Base-by-base conservation (phyloP, 2,797 vertebrate genomes). In the Chaenodraco wilsoni region DNA sequence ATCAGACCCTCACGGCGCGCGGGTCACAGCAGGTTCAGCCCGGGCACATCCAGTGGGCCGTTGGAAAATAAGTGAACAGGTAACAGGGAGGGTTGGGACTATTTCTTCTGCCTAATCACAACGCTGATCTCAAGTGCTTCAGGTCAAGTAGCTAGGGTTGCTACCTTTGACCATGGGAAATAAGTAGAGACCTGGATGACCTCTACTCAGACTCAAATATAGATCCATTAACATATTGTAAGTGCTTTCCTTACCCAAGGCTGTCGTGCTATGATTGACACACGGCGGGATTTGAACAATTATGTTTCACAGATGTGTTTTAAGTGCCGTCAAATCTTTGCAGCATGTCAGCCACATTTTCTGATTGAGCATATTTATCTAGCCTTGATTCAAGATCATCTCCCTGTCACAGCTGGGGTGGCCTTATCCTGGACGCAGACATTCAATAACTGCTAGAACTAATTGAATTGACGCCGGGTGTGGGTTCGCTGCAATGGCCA, bases 31-130 rank as follows among this genome's bases (percentile, higher is more conserved):
- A 65, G 45, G n/a, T 9, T 16, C 3, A 62, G 50, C 11, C 50
- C 52, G 54, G 50, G 58, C 31, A 51, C 17, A 80, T 74, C 65
- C 69, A 82, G 67, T 27, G 23, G 23, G 23, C 23, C 3, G 23
- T 27, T 27, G 54, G 48, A 57, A 33, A 40, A 66, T 16, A 50
- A 63, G 2, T 37, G 45, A 58, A 31, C 7, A 14, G 11, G 50
- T 1, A 45, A 46, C 11, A 51, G 15, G 16, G 44, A 55, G 57
- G 3, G 9, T 12, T 54, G 3, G 50, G 23, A 49, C 19, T 40
- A 13, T 51, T 56, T 4, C 14, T 27, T 40, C 27, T 41, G 17
- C n/a, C 60, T 23, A 15, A 74, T 37, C 27, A 64, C n/a, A 65
- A 33, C 3, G 56, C 23, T 54, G 48, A 51, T 68, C 55, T 52